phyloP scores from a whole-genome alignment of 2,113 vertebrate genomes.

The Erythrolamprus reginae region DNA sequence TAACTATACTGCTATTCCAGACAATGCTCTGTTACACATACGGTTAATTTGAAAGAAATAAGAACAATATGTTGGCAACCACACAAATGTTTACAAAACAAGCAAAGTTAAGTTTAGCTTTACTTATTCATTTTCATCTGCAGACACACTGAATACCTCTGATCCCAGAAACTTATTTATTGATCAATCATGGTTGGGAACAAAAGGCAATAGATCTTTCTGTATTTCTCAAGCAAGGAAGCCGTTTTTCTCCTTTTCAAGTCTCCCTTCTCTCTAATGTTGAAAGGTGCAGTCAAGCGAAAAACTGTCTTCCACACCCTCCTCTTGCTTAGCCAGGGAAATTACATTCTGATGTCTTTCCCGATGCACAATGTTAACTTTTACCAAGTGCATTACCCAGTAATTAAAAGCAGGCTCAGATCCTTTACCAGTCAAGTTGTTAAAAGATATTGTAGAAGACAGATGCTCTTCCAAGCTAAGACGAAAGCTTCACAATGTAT shows the following conservation, averaged over 20 bases:
- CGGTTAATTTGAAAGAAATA: background rate
- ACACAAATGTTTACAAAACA: background rate
- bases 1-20: background rate
- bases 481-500: slow-evolving; percentile 54
- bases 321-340: slow-evolving; percentile 29
- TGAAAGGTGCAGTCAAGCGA: slow-evolving; percentile 18
- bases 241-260: background rate
- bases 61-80: background rate
- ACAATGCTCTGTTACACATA: background rate
- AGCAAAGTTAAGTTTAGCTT: background rate
- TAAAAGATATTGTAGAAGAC: slow-evolving; percentile 56
- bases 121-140: background rate
- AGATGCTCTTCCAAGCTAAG: slow-evolving; percentile 53
- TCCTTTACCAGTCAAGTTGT: slow-evolving; percentile 63
- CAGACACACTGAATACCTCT: background rate
- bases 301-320: slow-evolving; percentile 29
- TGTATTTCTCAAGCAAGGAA: slow-evolving; percentile 14
- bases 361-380: slow-evolving; percentile 55
- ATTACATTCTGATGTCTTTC: slow-evolving; percentile 49
- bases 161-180: background rate
- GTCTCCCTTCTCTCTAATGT: slow-evolving; percentile 12
- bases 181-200: background rate
- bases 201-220: background rate
- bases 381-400: slow-evolving; percentile 53
- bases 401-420: slow-evolving; percentile 62